phyloP scores from a whole-genome alignment of 37 sponge, comb jelly and placozoan genomes.

The Geodia barretti region DNA sequence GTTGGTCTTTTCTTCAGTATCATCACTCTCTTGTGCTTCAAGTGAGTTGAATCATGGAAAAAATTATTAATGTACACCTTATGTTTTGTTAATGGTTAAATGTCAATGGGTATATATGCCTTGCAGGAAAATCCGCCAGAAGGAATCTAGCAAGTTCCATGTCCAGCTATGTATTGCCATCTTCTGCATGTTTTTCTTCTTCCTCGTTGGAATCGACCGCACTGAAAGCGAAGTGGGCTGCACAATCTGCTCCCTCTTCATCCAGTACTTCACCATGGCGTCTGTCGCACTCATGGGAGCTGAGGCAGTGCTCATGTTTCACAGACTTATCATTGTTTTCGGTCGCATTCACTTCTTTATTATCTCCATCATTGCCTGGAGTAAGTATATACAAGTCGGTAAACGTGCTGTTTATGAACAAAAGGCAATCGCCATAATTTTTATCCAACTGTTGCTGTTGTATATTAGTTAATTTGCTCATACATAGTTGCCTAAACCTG shows the following conservation, averaged over 20 bases:
- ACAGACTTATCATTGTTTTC: conserved; percentile 60
- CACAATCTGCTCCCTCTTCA: conserved; percentile 31
- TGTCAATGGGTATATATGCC: too few species aligned
- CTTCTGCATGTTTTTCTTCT: conserved; percentile 29
- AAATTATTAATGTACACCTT: too few species aligned
- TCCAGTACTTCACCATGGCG: conserved; percentile 48
- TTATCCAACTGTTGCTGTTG: too few species aligned
- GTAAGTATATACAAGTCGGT: too few species aligned
- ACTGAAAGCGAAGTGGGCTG: conserved; percentile 33
- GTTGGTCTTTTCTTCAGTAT: not conserved
- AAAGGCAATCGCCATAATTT: too few species aligned
- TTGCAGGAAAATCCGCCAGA: conserved; percentile 36
- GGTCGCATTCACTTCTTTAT: conserved; percentile 11
- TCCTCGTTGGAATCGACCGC: conserved; percentile 49
- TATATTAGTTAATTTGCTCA: too few species aligned
- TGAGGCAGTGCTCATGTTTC: conserved; percentile 56
- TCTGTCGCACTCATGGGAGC: conserved; percentile 67
- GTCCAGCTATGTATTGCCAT: conserved; percentile 51
- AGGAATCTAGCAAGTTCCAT: conserved; percentile 54
- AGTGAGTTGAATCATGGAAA: too few species aligned
- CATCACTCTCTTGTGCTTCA: conserved; percentile 1
- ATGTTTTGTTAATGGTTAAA: too few species aligned
- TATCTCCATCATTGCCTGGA: conserved; percentile 53
- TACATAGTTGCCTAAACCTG: not conserved
- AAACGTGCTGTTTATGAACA: too few species aligned